Evolutionary conservation across 2,888 invertebrate genomes (phyloP).

Genomic region (Oxycera nigricornis): DNA sequence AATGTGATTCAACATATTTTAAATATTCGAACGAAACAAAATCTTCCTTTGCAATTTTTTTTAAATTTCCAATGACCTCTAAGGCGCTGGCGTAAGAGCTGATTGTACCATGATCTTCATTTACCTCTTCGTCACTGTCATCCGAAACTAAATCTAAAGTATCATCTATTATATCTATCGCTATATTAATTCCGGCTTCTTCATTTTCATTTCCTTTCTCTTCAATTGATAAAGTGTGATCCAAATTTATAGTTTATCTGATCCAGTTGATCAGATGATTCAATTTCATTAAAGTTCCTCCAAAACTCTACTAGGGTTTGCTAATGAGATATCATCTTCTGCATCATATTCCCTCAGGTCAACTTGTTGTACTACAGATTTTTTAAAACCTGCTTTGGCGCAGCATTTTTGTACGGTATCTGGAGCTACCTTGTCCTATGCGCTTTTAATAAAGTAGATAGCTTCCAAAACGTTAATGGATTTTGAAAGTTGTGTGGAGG

Average conservation of each 20-base stretch:
- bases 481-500: slow-evolving; percentile 1
- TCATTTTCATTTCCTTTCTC: no score
- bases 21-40: no score
- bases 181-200: no score
- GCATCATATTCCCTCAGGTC: background rate
- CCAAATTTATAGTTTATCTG: background rate
- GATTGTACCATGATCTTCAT: no score
- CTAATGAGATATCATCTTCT: background rate
- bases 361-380: background rate
- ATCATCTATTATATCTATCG: no score
- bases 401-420: background rate
- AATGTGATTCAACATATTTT: no score
- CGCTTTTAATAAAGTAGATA: background rate
- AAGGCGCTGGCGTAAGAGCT: no score
- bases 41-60: no score
- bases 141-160: no score
- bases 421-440: background rate
- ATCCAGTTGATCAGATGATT: slow-evolving; percentile 8
- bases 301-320: background rate
- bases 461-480: background rate
- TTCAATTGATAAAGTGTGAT: no score
- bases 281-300: background rate
- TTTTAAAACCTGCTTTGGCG: background rate
- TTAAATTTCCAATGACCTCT: no score
- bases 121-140: no score